These are phyloP conservation scores for Chromoteleia sp. DNA, from an alignment of 2,888 invertebrate species.

Conservation along the genomic window DNA sequence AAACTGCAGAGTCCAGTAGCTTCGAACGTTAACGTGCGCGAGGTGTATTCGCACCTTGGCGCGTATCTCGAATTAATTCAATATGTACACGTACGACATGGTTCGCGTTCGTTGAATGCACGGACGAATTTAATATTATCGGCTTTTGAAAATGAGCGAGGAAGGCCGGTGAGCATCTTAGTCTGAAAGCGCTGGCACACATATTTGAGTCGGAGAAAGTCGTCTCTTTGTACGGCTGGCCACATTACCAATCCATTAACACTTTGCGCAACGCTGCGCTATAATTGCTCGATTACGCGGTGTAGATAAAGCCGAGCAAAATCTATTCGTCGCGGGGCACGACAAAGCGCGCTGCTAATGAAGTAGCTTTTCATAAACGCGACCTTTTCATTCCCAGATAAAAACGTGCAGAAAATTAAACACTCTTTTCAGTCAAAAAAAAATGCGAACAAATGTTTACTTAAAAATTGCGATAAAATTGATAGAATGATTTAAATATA, in stretches of 20 bases:
- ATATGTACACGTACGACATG: slow-evolving; percentile 33
- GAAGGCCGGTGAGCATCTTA: slow-evolving; percentile 66
- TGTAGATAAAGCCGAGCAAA: slow-evolving; percentile 26
- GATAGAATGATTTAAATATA: too few relatives aligned
- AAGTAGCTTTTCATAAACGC: slow-evolving; percentile 23
- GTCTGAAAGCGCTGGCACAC: slow-evolving; percentile 76
- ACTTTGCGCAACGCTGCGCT: slow-evolving; percentile 74
- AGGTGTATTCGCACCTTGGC: slow-evolving; percentile 27
- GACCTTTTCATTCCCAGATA: too few relatives aligned
- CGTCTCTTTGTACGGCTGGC: slow-evolving; percentile 54
- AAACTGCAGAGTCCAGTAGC: too few relatives aligned
- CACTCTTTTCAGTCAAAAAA: too few relatives aligned
- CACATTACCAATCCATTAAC: slow-evolving; percentile 77
- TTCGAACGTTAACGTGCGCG: slow-evolving; percentile 14
- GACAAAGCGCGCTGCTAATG: slow-evolving; percentile 8
- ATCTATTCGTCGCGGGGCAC: slow-evolving; percentile 18
- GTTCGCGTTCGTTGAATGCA: slow-evolving; percentile 14
- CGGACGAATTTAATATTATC: slow-evolving; percentile 34
- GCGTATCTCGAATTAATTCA: slow-evolving; percentile 33
- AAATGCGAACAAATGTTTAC: too few relatives aligned
- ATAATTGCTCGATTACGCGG: slow-evolving; percentile 59
- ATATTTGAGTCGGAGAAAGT: slow-evolving; percentile 81
- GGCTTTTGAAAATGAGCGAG: slow-evolving; percentile 65
- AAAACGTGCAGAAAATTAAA: too few relatives aligned
- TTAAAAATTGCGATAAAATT: too few relatives aligned